These are phyloP conservation scores for Pyrrhosoma nymphula DNA, from an alignment of 2,888 invertebrate species.

Conservation along the genomic window DNA sequence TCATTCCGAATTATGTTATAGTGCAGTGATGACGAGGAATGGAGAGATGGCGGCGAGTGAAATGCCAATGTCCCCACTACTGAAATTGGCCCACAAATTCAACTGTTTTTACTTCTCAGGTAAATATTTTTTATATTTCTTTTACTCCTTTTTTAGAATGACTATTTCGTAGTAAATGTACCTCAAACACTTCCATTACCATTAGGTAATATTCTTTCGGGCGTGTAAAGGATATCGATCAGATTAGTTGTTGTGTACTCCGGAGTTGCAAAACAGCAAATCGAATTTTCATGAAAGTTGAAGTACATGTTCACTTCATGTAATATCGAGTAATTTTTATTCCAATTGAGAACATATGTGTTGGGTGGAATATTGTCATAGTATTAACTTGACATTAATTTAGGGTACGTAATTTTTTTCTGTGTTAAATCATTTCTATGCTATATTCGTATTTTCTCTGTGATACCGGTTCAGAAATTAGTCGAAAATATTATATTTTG, in stretches of 20 bases:
- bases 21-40: constrained; percentile 63
- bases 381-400: not conserved
- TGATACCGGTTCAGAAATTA: not conserved
- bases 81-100: constrained; percentile 91
- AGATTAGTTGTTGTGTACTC: not conserved
- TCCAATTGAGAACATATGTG: not conserved
- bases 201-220: not conserved
- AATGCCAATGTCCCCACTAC: constrained; percentile 83
- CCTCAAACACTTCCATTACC: not conserved
- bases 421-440: not conserved
- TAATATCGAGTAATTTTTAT: not conserved
- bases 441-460: not conserved
- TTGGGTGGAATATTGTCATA: not conserved
- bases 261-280: not conserved
- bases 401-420: not conserved
- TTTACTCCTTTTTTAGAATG: not conserved
- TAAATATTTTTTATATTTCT: constrained; percentile 77
- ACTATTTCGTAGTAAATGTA: not conserved
- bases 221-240: constrained; percentile 28
- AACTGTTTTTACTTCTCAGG: constrained; percentile 94
- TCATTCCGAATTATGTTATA: constrained; percentile 37
- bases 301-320: not conserved
- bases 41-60: constrained; percentile 77
- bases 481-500: not conserved
- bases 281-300: not conserved